Evolutionary conservation across 2,797 vertebrate genomes (phyloP).

Genomic region (Melanogrammus aeglefinus): DNA sequence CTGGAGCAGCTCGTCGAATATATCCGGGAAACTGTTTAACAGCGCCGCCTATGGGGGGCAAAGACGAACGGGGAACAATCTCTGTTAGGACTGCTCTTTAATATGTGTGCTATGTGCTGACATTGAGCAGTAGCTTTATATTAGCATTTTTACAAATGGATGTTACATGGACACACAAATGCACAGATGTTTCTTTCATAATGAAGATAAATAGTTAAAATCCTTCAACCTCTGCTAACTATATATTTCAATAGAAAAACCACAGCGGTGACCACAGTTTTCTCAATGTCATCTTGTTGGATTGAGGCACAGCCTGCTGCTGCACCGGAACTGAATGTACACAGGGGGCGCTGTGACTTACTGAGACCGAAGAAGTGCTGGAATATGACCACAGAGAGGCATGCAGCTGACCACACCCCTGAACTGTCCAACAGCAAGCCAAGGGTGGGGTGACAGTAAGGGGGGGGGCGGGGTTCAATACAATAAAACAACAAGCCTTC

Average conservation of each 20-base stretch:
- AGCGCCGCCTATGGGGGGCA: constrained; percentile 82
- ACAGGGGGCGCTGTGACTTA: constrained; percentile 77
- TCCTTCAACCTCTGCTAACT: not conserved
- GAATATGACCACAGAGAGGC: constrained; percentile 74
- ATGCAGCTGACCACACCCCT: constrained; percentile 78
- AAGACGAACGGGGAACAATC: constrained; percentile 13
- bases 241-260: not conserved
- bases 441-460: constrained; percentile 55
- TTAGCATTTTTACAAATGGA: not conserved
- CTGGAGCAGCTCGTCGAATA: constrained; percentile 96
- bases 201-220: not conserved
- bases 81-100: not conserved
- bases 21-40: constrained; percentile 95
- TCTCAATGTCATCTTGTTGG: constrained; percentile 7
- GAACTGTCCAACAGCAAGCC: constrained; percentile 78
- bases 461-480: constrained; percentile 49
- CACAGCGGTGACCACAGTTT: constrained; percentile 25
- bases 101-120: not conserved
- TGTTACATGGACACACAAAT: not conserved
- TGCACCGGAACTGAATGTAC: constrained; percentile 20
- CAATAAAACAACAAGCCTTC: constrained; percentile 36
- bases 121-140: not conserved
- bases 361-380: constrained; percentile 74
- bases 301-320: not conserved
- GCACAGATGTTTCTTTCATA: not conserved